Evolutionary conservation across 2,797 vertebrate genomes (phyloP).

Genomic region (Periophthalmus magnuspinnatus): DNA sequence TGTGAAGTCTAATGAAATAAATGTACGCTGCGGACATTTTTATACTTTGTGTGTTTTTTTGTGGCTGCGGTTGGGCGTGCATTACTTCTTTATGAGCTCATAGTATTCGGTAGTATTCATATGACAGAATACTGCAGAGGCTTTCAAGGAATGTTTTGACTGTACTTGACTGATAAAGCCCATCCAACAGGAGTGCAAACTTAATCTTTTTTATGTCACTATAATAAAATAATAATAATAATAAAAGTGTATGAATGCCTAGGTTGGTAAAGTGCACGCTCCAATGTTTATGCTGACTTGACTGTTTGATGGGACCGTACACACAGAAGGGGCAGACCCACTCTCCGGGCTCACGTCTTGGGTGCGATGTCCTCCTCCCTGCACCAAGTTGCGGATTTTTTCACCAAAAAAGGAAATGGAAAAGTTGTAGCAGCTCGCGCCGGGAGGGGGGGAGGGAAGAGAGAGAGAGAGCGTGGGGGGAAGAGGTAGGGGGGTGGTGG

Average conservation of each 20-base stretch:
- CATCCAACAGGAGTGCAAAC: slow-evolving; percentile 28
- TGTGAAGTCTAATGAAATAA: slow-evolving; percentile 75
- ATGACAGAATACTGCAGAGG: slow-evolving; percentile 41
- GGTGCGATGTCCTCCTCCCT: slow-evolving; percentile 71
- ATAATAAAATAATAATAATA: slow-evolving; percentile 18
- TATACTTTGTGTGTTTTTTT: slow-evolving; percentile 26
- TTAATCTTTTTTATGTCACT: slow-evolving; percentile 5
- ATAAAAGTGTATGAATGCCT: neutral
- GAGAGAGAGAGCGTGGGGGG: slow-evolving; percentile 50
- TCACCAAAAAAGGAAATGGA: slow-evolving; percentile 87
- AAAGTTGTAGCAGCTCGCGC: slow-evolving; percentile 65
- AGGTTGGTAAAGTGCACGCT: neutral
- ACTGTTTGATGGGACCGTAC: slow-evolving; percentile 65
- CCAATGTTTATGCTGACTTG: slow-evolving; percentile 72
- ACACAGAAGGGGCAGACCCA: slow-evolving; percentile 60
- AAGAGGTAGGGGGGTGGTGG: neutral
- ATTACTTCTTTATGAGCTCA: slow-evolving; percentile 40
- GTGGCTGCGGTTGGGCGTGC: slow-evolving; percentile 28
- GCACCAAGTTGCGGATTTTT: slow-evolving; percentile 74
- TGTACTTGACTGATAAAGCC: slow-evolving; percentile 12
- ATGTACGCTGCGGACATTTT: slow-evolving; percentile 50
- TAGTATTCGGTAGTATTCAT: slow-evolving; percentile 43
- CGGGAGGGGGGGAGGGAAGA: slow-evolving; percentile 27
- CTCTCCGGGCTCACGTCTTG: slow-evolving; percentile 52
- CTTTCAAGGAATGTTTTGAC: slow-evolving; percentile 51